phyloP scores from a whole-genome alignment of 2,888 invertebrate species.

The Heliconius hortense region DNA sequence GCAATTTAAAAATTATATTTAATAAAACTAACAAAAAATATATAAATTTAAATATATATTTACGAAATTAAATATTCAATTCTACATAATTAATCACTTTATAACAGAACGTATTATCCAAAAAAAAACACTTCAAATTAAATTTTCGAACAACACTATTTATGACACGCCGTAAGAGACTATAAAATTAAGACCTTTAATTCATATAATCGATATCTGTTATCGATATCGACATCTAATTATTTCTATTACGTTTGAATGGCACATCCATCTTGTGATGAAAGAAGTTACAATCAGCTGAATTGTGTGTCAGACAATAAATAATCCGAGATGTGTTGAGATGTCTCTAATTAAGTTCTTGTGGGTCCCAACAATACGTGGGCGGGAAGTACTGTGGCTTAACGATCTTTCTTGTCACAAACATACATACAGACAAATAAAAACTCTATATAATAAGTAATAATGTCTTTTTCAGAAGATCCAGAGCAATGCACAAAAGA shows the following conservation, averaged over 20 bases:
- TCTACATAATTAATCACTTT: not conserved
- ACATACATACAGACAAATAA: slow-evolving; percentile 44
- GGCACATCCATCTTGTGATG: slow-evolving; percentile 57
- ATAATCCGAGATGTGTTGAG: slow-evolving; percentile 69
- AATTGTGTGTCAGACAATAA: slow-evolving; percentile 70
- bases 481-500: slow-evolving; percentile 47
- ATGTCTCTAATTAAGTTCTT: slow-evolving; percentile 79
- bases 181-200: slow-evolving; percentile 26
- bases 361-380: slow-evolving; percentile 64
- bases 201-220: slow-evolving; percentile 17
- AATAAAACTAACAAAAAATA: not conserved
- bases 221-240: slow-evolving; percentile 32
- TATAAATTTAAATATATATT: not conserved
- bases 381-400: slow-evolving; percentile 51
- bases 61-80: not conserved
- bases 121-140: slow-evolving; percentile 13
- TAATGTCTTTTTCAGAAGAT: slow-evolving; percentile 44
- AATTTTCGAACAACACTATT: slow-evolving; percentile 16
- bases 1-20: too few species aligned
- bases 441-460: slow-evolving; percentile 45
- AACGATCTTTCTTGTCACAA: slow-evolving; percentile 53
- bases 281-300: slow-evolving; percentile 64
- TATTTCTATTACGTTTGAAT: slow-evolving; percentile 42
- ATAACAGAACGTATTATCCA: not conserved
- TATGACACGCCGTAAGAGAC: slow-evolving; percentile 21